Base-by-base conservation (phyloP, 1,140 invertebrate genomes). In the Orchestia grillus region DNA sequence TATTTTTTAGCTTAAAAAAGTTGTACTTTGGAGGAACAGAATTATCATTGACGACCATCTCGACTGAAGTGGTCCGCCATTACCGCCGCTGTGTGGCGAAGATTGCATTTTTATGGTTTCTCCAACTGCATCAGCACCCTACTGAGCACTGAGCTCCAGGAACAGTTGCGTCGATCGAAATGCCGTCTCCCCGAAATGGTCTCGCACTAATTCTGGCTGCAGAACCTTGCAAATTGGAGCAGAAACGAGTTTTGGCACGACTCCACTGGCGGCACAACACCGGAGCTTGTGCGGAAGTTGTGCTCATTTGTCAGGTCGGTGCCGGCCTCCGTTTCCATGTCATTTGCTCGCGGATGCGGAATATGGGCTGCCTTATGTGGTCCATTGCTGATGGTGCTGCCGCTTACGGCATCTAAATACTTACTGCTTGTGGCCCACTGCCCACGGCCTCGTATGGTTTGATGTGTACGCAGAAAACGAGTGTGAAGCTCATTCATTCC, bases 321-420 rank as follows among this genome's bases (percentile, higher is more conserved):
- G 36, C 41, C 92, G 44, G 92, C 92, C 92, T 45, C 88, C 88
- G 88, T 91, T 94, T 44, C 92, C 92, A 44, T 28, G 92, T 47
- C 92, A 45, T 94, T 94, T 45, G 43, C 43, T 45, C 43, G 44
- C 92, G 92, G 92, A 94, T 94, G 92, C 92, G 43, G 92, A 94
- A 94, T 45, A 94, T 45, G 92, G 92, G 44, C 41, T 44, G 43
- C 88, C 41, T 90, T 41, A 90, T 44, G n/a, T n/a, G 92, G 44
- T 44, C 36, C 43, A 94, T 47, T 44, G 92, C 92, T 47, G 43
- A 94, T 44, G 0, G 43, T 77, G 62, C 62, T 19, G 62, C 62
- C 36, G 62, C 28, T 77, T 77, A 77, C 62, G 3, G 62, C 62
- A 19, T 77, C 62, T 19, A 77, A 77, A 77, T 77, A 77, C 92